phyloP scores from a whole-genome alignment of 2,797 vertebrate genomes.

The Sarcoramphus papa region DNA sequence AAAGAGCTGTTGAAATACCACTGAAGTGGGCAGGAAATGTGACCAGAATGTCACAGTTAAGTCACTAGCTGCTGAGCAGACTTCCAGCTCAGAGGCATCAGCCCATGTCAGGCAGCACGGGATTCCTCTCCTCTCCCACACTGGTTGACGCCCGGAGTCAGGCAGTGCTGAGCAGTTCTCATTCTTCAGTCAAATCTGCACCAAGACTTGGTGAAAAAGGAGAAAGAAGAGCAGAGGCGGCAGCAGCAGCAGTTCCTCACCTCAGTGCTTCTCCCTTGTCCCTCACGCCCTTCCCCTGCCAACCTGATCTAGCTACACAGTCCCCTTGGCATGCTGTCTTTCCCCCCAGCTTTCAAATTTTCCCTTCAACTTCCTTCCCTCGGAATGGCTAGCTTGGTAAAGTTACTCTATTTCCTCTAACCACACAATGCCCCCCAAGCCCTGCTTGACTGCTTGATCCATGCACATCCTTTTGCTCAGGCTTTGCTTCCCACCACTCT shows the following conservation, averaged over 20 bases:
- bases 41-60: background rate
- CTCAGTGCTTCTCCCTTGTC: background rate
- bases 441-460: background rate
- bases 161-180: background rate
- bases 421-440: background rate
- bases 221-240: background rate
- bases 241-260: background rate
- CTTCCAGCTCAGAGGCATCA: background rate
- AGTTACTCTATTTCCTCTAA: background rate
- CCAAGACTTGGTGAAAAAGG: background rate
- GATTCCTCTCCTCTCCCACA: background rate
- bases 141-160: background rate
- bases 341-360: background rate
- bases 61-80: background rate
- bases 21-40: background rate
- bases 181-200: background rate
- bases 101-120: fast-evolving
- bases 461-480: background rate
- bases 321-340: background rate
- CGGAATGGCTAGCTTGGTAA: background rate
- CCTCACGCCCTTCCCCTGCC: fast-evolving
- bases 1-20: background rate
- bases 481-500: background rate
- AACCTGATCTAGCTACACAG: background rate
- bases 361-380: background rate